A percentile compares a stretch with the other conserved stretches of the same genome.
Conservation (phyloP, 2,113 vertebrate genomes). For the Propithecus coquereli region DNA sequence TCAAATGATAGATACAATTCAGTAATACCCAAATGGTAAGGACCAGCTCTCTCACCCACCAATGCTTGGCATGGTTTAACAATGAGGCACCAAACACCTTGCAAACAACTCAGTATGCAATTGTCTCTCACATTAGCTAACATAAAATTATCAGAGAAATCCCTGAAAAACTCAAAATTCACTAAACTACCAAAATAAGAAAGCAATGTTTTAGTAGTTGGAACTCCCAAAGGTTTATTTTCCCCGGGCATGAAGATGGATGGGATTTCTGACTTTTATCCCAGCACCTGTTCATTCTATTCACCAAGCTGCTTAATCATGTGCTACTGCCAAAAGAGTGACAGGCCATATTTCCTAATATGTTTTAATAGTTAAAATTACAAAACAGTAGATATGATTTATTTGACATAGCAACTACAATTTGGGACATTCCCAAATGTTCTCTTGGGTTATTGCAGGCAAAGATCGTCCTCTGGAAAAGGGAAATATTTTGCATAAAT, state of each 20-base stretch:
- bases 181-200: not conserved
- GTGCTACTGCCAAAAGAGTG: slow-evolving; percentile 47
- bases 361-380: slow-evolving; percentile 62
- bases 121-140: not conserved
- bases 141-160: not conserved
- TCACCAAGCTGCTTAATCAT: slow-evolving; percentile 55
- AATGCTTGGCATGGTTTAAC: not conserved
- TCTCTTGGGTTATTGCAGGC: not conserved
- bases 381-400: slow-evolving; percentile 52
- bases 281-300: slow-evolving; percentile 57
- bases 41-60: not conserved
- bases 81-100: not conserved
- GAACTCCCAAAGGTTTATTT: slow-evolving; percentile 45
- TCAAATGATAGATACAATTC: not conserved
- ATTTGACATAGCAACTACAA: slow-evolving; percentile 50
- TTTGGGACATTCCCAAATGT: slow-evolving; percentile 1
- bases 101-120: not conserved
- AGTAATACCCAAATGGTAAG: not conserved
- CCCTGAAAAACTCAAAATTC: not conserved
- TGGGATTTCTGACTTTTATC: slow-evolving; percentile 56
- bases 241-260: slow-evolving; percentile 51
- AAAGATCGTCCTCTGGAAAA: not conserved
- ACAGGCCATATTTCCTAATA: slow-evolving; percentile 56
- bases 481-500: not conserved
- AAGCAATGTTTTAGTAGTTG: slow-evolving; percentile 38